A percentile compares a stretch with the other conserved stretches of the same genome.
Evolutionary conservation across 2,888 invertebrate genomes (phyloP).

Genomic region (Aleiodes testaceus): DNA sequence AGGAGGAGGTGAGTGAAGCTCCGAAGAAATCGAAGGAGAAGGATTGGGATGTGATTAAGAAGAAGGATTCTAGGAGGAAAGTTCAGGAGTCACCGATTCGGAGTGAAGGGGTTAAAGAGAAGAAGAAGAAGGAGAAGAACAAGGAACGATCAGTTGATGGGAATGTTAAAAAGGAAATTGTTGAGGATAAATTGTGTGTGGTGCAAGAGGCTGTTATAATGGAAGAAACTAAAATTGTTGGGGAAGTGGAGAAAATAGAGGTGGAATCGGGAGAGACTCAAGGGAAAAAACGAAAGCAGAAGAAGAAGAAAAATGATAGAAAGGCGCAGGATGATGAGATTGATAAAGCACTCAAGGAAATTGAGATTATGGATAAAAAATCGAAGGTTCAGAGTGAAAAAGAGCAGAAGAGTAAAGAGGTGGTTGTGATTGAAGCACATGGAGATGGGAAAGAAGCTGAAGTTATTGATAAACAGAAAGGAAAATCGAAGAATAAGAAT

Average conservation of each 20-base stretch:
- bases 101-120: constrained; percentile 50
- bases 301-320: constrained; percentile 62
- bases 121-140: constrained; percentile 50
- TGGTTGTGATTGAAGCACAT: constrained; percentile 25
- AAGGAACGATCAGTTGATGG: constrained; percentile 36
- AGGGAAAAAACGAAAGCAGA: constrained; percentile 61
- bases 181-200: too few species aligned
- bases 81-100: constrained; percentile 41
- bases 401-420: constrained; percentile 50
- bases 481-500: constrained; percentile 36
- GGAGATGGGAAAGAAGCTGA: constrained; percentile 32
- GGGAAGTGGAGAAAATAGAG: neutral
- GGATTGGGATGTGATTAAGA: constrained; percentile 60
- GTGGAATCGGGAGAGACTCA: constrained; percentile 51
- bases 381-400: constrained; percentile 61
- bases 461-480: constrained; percentile 30
- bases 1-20: constrained; percentile 29
- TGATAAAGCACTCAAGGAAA: constrained; percentile 73
- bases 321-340: constrained; percentile 71
- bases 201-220: neutral
- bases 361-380: constrained; percentile 69
- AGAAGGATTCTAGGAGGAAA: constrained; percentile 56
- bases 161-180: constrained; percentile 42
- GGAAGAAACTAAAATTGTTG: neutral
- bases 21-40: constrained; percentile 46